Conservation (phyloP, 2,113 vertebrate species). For the Corythornis cristatus region DNA sequence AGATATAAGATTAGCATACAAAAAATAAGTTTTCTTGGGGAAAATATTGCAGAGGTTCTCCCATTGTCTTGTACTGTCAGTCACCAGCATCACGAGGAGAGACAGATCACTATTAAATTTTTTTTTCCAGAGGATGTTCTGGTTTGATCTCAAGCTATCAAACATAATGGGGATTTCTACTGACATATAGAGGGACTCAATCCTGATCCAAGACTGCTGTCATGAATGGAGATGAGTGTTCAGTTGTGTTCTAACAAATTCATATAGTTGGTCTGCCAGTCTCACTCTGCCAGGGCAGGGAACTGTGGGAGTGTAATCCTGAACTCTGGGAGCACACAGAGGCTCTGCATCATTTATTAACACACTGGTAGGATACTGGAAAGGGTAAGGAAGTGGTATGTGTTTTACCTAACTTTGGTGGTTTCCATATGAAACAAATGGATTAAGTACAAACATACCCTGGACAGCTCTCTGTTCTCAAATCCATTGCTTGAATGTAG, state of each 20-base stretch:
- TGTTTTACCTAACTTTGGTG: background rate
- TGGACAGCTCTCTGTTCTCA: background rate
- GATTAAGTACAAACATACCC: background rate
- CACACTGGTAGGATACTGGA: background rate
- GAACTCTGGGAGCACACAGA: rapidly evolving
- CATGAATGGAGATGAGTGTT: background rate
- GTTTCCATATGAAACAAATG: background rate
- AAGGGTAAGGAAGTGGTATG: background rate
- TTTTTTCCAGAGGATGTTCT: background rate
- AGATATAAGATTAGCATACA: slow-evolving; percentile 31
- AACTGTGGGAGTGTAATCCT: background rate
- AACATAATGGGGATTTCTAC: slow-evolving; percentile 40
- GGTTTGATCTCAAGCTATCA: slow-evolving; percentile 15
- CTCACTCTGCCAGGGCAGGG: rapidly evolving
- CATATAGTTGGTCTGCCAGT: background rate
- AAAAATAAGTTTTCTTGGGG: slow-evolving; percentile 36
- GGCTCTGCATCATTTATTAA: background rate
- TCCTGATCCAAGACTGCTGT: background rate
- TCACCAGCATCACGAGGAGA: slow-evolving; percentile 9
- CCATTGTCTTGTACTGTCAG: background rate
- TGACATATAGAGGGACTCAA: background rate
- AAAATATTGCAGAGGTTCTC: slow-evolving; percentile 8
- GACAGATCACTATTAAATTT: slow-evolving; percentile 7
- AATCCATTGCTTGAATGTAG: background rate
- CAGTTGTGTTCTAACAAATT: background rate